Evolutionary conservation across 2,113 vertebrate genomes (phyloP).

Genomic region (Steatornis caripensis): DNA sequence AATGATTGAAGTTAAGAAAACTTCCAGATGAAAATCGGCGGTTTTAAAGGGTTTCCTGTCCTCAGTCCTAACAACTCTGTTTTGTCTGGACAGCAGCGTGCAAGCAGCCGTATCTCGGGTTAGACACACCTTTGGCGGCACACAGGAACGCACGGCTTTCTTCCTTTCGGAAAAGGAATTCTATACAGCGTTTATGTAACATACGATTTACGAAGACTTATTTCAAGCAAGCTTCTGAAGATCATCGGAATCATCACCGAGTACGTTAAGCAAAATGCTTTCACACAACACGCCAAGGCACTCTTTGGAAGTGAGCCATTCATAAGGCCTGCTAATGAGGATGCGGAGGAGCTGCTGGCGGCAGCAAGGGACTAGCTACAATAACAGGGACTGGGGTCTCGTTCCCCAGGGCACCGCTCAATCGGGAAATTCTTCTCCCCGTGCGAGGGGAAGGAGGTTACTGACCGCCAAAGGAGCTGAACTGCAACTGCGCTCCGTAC

Average conservation of each 20-base stretch:
- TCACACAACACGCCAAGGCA: fast-evolving
- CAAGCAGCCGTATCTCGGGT: fast-evolving
- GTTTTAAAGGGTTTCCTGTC: not conserved
- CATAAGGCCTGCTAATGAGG: not conserved
- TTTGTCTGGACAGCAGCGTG: not conserved
- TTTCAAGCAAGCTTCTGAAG: not conserved
- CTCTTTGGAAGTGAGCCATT: not conserved
- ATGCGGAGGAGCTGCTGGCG: not conserved
- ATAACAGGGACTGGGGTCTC: fast-evolving
- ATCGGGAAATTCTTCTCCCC: not conserved
- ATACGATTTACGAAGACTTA: fast-evolving
- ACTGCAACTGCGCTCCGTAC: not conserved
- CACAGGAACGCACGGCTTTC: fast-evolving
- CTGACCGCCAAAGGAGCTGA: not conserved
- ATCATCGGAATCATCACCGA: fast-evolving
- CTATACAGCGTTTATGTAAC: fast-evolving
- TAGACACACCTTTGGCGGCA: not conserved
- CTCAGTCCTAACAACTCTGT: not conserved
- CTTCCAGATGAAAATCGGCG: not conserved
- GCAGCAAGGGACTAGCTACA: not conserved
- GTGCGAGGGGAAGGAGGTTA: not conserved
- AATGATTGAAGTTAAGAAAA: not conserved
- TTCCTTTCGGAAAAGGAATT: not conserved
- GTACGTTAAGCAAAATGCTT: fast-evolving
- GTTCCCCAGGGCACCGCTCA: not conserved